Base-by-base conservation (phyloP, 2,113 vertebrate genomes). In the Montifringilla adamsi region DNA sequence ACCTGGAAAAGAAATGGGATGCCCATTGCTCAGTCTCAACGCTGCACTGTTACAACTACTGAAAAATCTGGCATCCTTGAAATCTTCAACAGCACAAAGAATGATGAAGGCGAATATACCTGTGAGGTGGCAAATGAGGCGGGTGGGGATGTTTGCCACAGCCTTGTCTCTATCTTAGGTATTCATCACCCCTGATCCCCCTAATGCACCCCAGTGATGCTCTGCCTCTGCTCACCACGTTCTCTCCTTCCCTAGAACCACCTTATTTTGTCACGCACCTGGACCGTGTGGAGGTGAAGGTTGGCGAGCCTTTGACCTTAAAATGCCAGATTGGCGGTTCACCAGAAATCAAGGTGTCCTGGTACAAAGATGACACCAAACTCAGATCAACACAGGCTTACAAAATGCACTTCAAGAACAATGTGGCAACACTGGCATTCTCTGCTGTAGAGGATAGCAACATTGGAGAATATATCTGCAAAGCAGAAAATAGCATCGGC, bases 321-420 rank as follows among this genome's bases (percentile, higher is more conserved):
- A 99, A 98, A 96, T 99, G 99, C 91, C 98, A 99, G 96, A 98
- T 99, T 31, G 98, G 97, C 4, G 99, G 99, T 76, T 99, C 99
- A 1, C 99, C 99, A 87, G 99, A 99, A 97, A 99, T 99, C 89
- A 99, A 99, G 93, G 98, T 99, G 94, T 98, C 99, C 69, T 99
- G 99, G 99, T 99, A 99, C 95, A 99, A 99, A 97, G 99, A 98
- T 5, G 99, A 99, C 76, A 99, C 99, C 35, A 99, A 99, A 87
- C 98, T 99, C 64, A 98, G 99, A 66, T 99, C 99, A 62, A 99
- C 98, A 75, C 98, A 98, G 69, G 98, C 98, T 85, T 99, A 98
- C 82, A 99, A 97, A 97, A 98, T 99, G 97, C 98, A 99, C 70
- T 99, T 98, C 96, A 97, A 97, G 66, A 99, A 99, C 96, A 99